These are phyloP conservation scores for Sebastes fasciatus DNA, from an alignment of 2,113 vertebrate species.

Conservation along the genomic window DNA sequence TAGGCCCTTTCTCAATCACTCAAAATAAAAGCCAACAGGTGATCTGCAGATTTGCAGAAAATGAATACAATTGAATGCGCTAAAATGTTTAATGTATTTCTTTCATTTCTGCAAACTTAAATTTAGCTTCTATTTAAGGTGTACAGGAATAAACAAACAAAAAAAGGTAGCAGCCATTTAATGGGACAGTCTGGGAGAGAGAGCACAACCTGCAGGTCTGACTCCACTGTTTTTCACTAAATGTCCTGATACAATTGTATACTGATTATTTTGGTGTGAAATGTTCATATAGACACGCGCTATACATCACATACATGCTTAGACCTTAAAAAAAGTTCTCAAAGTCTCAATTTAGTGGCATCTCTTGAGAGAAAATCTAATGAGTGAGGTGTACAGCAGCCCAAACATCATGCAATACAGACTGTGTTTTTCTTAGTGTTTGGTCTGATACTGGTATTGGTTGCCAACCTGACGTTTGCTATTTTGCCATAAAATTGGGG, in stretches of 20 bases:
- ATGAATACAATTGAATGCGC: background rate
- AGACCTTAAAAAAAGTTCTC: background rate
- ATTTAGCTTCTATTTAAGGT: background rate
- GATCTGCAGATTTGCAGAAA: background rate
- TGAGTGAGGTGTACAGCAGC: background rate
- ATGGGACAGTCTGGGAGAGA: background rate
- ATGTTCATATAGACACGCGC: background rate
- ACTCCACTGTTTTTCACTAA: background rate
- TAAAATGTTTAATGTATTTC: background rate
- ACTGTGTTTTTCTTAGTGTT: background rate
- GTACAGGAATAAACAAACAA: background rate
- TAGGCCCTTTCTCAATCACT: background rate
- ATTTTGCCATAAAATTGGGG: background rate
- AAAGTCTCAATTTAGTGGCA: background rate
- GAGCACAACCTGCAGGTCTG: background rate
- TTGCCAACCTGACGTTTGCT: background rate
- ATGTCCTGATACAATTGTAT: background rate
- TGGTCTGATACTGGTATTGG: background rate
- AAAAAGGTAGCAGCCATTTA: background rate
- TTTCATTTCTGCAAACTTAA: background rate
- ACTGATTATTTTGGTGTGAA: background rate
- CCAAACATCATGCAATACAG: background rate
- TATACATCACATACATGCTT: background rate
- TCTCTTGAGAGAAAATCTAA: background rate
- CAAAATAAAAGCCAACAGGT: background rate